Conservation (phyloP, 2,888 invertebrate species). For the Andrena hattorfiana region DNA sequence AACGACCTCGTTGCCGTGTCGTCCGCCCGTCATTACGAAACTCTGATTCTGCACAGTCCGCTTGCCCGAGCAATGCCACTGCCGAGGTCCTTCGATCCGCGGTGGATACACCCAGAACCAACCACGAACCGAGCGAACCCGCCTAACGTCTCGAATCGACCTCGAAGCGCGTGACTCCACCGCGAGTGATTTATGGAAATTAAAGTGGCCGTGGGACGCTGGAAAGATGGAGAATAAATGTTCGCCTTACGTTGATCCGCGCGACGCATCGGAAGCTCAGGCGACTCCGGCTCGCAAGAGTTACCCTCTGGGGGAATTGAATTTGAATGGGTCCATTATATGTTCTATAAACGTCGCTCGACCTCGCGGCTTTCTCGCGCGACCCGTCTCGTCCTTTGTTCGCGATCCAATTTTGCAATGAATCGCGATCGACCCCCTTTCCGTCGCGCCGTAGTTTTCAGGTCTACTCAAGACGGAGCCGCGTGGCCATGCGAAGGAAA, state of each 20-base stretch:
- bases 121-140: not conserved
- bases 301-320: conserved; percentile 59
- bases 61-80: conserved; percentile 2
- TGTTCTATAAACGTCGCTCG: conserved; percentile 55
- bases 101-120: conserved; percentile 1
- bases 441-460: conserved; percentile 37
- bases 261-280: conserved; percentile 7
- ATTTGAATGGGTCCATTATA: conserved; percentile 70
- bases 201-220: not conserved
- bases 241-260: not conserved
- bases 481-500: not conserved
- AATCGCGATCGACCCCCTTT: conserved; percentile 57
- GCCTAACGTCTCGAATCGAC: conserved; percentile 4
- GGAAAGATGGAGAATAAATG: conserved; percentile 23
- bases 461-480: not conserved
- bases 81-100: not conserved
- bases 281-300: conserved; percentile 18
- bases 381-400: conserved; percentile 43
- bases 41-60: conserved; percentile 24
- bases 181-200: conserved; percentile 15
- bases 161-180: not conserved
- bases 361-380: conserved; percentile 40
- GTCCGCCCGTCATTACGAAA: conserved; percentile 50
- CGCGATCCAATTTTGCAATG: conserved; percentile 64
- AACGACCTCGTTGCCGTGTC: conserved; percentile 56